Evolutionary conservation across 1,140 invertebrate genomes (phyloP).

Genomic region (Pogonomyrmex barbatus): DNA sequence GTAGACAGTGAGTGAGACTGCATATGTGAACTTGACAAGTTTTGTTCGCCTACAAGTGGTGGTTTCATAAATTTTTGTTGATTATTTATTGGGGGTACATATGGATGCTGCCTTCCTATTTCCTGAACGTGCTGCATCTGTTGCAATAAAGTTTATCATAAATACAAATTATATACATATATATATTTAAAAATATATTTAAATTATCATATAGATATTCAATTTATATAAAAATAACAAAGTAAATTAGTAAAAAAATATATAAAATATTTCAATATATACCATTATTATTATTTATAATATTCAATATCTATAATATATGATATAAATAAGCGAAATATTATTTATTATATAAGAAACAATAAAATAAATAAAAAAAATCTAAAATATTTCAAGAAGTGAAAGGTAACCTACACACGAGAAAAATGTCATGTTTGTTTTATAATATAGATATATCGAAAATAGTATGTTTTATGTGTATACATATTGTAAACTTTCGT

Average conservation of each 20-base stretch:
- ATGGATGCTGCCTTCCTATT: conserved; percentile 61
- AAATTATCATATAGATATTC: background rate
- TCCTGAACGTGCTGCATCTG: conserved; percentile 58
- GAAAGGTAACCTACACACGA: conserved; percentile 8
- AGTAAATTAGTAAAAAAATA: background rate
- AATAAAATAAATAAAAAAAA: background rate
- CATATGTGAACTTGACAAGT: conserved; percentile 61
- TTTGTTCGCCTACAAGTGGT: conserved; percentile 71
- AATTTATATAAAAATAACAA: conserved; percentile 3
- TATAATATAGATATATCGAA: background rate
- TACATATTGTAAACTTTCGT: background rate
- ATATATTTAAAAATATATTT: background rate
- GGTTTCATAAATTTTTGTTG: conserved; percentile 73
- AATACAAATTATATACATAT: background rate
- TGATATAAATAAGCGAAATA: background rate
- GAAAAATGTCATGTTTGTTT: background rate
- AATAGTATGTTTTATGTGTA: background rate
- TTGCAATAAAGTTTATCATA: conserved; percentile 1
- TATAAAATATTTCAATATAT: background rate
- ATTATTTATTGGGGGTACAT: conserved; percentile 60
- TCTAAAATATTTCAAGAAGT: background rate
- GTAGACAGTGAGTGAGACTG: conserved; percentile 48
- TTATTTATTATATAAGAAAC: too few relatives aligned
- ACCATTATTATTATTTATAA: too few relatives aligned
- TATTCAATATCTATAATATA: background rate